Conservation (phyloP, 2,888 invertebrate genomes). For the Thumatha senex region DNA sequence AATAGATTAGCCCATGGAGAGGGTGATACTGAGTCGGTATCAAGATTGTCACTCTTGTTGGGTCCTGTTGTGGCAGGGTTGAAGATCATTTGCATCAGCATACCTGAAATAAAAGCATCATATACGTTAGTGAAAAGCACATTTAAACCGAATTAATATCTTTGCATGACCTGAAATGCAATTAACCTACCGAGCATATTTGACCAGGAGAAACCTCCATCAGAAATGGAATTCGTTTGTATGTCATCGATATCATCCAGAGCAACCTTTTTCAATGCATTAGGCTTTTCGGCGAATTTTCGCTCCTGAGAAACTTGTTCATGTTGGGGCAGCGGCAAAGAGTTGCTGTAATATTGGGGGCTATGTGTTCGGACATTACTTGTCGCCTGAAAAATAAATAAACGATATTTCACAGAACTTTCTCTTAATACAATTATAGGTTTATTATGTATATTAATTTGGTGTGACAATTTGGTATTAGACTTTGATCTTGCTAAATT, state of each 20-base stretch:
- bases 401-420: not conserved
- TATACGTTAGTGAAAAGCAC: not conserved
- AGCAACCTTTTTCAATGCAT: slow-evolving; percentile 94
- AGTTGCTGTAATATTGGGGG: slow-evolving; percentile 77
- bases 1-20: slow-evolving; percentile 95
- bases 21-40: slow-evolving; percentile 86
- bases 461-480: not conserved
- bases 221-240: slow-evolving; percentile 90
- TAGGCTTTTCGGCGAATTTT: slow-evolving; percentile 95
- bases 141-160: not conserved
- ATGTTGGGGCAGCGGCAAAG: slow-evolving; percentile 57
- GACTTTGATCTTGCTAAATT: too few species aligned
- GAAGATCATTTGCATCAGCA: slow-evolving; percentile 94
- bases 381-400: slow-evolving; percentile 62
- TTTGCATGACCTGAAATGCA: too few species aligned
- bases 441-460: not conserved
- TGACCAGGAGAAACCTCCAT: slow-evolving; percentile 93
- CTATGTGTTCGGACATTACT: slow-evolving; percentile 76
- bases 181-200: slow-evolving; percentile 87
- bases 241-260: slow-evolving; percentile 92
- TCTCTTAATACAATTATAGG: too few species aligned
- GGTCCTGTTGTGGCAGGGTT: slow-evolving; percentile 87
- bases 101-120: slow-evolving; percentile 26
- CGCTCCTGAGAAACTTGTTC: slow-evolving; percentile 83
- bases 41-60: slow-evolving; percentile 91